Conservation (phyloP, 2,113 vertebrate species). For the Petrocephalus microphthalmus region DNA sequence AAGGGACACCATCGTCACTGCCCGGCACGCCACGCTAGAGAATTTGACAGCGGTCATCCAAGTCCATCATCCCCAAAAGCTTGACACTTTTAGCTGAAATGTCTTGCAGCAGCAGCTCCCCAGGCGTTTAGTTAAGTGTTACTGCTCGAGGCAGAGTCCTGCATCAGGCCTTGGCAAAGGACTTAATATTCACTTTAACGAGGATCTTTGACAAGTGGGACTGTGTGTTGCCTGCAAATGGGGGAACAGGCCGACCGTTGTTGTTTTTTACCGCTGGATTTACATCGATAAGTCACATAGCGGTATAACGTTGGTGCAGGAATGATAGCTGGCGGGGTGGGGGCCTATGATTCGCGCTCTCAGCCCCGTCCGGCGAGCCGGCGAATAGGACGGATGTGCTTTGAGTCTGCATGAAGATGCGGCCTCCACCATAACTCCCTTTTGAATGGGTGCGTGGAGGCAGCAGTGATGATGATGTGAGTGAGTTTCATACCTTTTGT, state of each 20-base stretch:
- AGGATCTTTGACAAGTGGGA: background rate
- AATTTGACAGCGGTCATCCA: background rate
- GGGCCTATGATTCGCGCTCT: no score
- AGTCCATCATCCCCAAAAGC: background rate
- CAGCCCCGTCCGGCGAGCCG: background rate
- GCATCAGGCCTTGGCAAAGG: background rate
- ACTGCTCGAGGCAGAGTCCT: background rate
- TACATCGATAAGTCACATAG: background rate
- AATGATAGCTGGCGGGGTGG: background rate
- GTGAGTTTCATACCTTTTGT: slow-evolving; percentile 52
- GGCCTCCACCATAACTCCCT: background rate
- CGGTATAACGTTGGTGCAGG: background rate
- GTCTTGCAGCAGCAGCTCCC: background rate
- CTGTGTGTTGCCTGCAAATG: background rate
- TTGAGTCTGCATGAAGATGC: background rate
- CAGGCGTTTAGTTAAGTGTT: background rate
- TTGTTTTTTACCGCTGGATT: background rate
- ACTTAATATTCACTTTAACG: background rate
- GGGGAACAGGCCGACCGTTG: background rate
- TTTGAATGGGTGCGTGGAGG: slow-evolving; percentile 26
- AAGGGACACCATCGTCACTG: background rate
- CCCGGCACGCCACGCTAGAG: background rate
- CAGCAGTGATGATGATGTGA: slow-evolving; percentile 49
- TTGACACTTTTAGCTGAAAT: background rate
- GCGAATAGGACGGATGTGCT: background rate